These are phyloP conservation scores for Bostrychus sinensis DNA, from an alignment of 2,113 vertebrate genomes.

Conservation along the genomic window DNA sequence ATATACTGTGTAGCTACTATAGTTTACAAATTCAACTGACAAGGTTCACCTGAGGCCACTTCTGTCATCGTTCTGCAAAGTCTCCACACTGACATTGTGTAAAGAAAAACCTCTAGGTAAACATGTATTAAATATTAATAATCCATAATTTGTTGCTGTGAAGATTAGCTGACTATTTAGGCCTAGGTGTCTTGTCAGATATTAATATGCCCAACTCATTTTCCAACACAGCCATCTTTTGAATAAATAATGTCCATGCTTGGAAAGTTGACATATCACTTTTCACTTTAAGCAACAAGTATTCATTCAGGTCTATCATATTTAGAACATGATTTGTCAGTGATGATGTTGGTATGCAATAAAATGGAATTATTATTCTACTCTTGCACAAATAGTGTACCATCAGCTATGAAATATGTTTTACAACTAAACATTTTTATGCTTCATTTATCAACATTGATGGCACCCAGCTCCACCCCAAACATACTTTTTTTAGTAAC, in stretches of 20 bases:
- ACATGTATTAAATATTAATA: slow-evolving; percentile 10
- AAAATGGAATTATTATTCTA: no score
- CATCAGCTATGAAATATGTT: no score
- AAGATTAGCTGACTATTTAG: slow-evolving; percentile 14
- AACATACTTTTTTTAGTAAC: no score
- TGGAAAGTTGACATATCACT: neutral
- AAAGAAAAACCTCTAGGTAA: neutral
- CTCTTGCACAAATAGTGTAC: no score
- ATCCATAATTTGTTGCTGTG: slow-evolving; percentile 9
- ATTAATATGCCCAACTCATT: slow-evolving; percentile 7
- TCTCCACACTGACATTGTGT: neutral
- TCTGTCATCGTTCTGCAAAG: neutral
- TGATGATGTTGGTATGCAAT: no score
- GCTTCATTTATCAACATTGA: no score
- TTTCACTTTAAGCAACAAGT: neutral
- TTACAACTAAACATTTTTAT: no score
- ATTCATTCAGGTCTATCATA: neutral
- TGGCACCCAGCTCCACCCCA: no score
- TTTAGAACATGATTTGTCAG: neutral
- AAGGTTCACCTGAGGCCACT: neutral
- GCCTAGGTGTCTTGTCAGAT: slow-evolving; percentile 1
- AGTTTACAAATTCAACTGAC: neutral
- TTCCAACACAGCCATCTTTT: slow-evolving; percentile 1
- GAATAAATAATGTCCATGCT: neutral
- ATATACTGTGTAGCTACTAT: neutral